Conservation (phyloP, 2,797 vertebrate genomes). For the Cossypha caffra region DNA sequence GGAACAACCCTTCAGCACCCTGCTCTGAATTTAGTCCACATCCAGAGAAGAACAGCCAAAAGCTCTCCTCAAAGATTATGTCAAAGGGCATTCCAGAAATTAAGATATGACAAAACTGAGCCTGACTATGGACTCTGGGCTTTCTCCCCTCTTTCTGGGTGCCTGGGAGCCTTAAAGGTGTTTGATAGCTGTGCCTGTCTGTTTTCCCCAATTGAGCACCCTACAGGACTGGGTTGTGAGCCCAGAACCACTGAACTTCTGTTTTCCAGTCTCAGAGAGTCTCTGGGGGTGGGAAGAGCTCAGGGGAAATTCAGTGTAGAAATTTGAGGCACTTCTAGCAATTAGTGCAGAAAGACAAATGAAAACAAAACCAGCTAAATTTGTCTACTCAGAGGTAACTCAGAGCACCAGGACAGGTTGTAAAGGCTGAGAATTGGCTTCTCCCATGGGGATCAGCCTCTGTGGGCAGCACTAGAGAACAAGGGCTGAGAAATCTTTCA, state of each 20-base stretch:
- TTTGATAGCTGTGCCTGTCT: background rate
- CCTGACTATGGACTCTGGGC: background rate
- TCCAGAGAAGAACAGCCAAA: background rate
- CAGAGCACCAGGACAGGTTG: background rate
- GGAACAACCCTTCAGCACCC: background rate
- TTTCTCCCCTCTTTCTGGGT: background rate
- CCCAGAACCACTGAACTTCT: background rate
- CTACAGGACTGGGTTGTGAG: fast-evolving
- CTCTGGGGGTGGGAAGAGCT: fast-evolving
- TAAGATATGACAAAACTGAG: fast-evolving
- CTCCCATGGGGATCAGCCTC: fast-evolving
- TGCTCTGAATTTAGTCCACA: background rate
- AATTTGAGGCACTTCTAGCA: background rate
- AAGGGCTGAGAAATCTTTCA: background rate
- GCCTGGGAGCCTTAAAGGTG: background rate
- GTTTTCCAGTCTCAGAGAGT: background rate
- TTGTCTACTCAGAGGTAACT: background rate
- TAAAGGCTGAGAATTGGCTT: background rate
- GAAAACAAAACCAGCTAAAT: background rate
- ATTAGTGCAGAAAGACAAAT: fast-evolving
- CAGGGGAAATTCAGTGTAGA: background rate
- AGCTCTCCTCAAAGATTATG: background rate
- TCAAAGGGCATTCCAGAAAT: background rate
- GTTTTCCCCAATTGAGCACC: background rate
- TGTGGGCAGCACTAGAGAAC: background rate